Conservation (phyloP, 1,140 invertebrate species). For the Drosophila parabipectinata region DNA sequence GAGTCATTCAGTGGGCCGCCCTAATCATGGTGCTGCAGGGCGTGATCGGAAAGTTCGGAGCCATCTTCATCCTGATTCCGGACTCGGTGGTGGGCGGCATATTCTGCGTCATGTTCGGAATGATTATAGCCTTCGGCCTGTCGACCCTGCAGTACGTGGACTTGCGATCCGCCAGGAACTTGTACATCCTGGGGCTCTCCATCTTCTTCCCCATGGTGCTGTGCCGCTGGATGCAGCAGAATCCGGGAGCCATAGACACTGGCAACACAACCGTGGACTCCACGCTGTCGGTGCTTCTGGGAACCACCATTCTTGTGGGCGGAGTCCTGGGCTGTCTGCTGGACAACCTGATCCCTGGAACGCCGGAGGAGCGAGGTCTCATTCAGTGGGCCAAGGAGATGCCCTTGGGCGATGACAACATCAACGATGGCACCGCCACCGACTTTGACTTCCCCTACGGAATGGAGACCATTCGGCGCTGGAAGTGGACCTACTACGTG, state of each 20-base stretch:
- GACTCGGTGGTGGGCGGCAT: constrained; percentile 94
- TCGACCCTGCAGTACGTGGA: constrained; percentile 93
- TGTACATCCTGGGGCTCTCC: constrained; percentile 95
- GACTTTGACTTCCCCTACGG: constrained; percentile 91
- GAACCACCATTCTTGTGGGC: constrained; percentile 93
- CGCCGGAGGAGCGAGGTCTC: constrained; percentile 88
- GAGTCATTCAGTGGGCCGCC: constrained; percentile 93
- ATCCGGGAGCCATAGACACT: constrained; percentile 88
- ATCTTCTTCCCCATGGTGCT: constrained; percentile 93
- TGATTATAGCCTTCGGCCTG: constrained; percentile 92
- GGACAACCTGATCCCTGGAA: constrained; percentile 94
- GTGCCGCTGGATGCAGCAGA: constrained; percentile 90
- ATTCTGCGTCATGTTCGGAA: constrained; percentile 94
- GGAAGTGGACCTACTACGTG: constrained; percentile 87
- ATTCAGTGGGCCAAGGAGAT: constrained; percentile 89
- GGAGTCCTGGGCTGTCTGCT: constrained; percentile 91
- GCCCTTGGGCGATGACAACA: constrained; percentile 85
- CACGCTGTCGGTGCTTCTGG: constrained; percentile 91
- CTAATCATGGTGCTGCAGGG: constrained; percentile 92
- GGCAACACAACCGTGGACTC: constrained; percentile 89
- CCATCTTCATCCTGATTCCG: constrained; percentile 94
- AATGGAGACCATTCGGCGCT: constrained; percentile 85
- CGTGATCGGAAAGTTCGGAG: constrained; percentile 92
- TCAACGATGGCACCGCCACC: constrained; percentile 84
- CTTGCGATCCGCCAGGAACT: constrained; percentile 91